A percentile compares a stretch with the other conserved stretches of the same genome.
These are phyloP conservation scores for Gila robusta DNA, from an alignment of 2,797 vertebrate species.

Conservation along the genomic window DNA sequence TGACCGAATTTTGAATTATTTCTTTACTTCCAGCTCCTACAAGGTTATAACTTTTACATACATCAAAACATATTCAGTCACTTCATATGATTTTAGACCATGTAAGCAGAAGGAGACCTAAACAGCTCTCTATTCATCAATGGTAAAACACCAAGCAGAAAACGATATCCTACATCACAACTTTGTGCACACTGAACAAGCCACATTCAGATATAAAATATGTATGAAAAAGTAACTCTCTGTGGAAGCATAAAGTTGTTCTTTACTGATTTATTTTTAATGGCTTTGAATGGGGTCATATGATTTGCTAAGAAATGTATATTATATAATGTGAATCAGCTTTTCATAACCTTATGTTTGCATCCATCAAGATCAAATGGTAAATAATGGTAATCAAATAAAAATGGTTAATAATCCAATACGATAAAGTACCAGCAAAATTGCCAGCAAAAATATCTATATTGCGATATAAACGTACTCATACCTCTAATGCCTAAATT, in stretches of 20 bases:
- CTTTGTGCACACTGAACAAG: not conserved
- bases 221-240: not conserved
- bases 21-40: slow-evolving; percentile 10
- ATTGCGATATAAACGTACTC: not conserved
- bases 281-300: not conserved
- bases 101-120: not conserved
- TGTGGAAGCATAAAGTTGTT: not conserved
- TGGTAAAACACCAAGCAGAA: not conserved
- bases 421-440: not conserved
- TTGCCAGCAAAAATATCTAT: not conserved
- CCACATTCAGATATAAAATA: not conserved
- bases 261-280: not conserved
- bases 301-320: not conserved
- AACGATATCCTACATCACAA: not conserved
- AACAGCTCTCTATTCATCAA: not conserved
- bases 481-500: not conserved
- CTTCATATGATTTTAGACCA: not conserved
- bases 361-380: not conserved
- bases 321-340: not conserved
- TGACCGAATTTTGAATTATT: not conserved
- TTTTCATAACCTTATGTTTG: not conserved
- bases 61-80: not conserved
- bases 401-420: not conserved
- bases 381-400: not conserved
- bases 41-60: slow-evolving; percentile 21